phyloP scores from a whole-genome alignment of 2,888 invertebrate species.

The Chymomyza caudatula region DNA sequence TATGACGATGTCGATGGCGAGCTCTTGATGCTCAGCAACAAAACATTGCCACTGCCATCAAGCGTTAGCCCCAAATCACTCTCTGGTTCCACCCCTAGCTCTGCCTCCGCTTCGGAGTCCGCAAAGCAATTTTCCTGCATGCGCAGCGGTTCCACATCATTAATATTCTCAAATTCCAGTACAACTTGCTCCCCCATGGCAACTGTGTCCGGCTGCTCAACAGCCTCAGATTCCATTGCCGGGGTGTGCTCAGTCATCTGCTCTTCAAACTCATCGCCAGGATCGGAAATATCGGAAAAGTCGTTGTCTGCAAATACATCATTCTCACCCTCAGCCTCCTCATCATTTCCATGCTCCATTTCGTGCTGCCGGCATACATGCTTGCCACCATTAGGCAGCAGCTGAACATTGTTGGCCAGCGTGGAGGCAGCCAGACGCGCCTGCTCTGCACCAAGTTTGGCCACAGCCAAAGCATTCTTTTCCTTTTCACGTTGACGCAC shows the following conservation, averaged over 20 bases:
- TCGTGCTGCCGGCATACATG: conserved; percentile 14
- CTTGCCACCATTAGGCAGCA: conserved; percentile 2
- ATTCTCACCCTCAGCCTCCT: conserved; percentile 80
- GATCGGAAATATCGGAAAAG: conserved; percentile 80
- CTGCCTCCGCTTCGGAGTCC: conserved; percentile 54
- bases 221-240: conserved; percentile 18
- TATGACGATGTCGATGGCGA: conserved; percentile 78
- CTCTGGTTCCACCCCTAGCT: conserved; percentile 45
- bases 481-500: conserved; percentile 90
- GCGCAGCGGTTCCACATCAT: conserved; percentile 61
- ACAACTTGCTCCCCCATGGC: conserved; percentile 43
- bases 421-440: conserved; percentile 79
- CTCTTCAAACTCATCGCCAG: conserved; percentile 74
- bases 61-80: conserved; percentile 50
- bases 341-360: conserved; percentile 61
- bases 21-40: conserved; percentile 73
- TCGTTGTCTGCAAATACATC: conserved; percentile 80
- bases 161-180: conserved; percentile 68
- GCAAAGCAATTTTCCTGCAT: conserved; percentile 74
- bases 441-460: conserved; percentile 80
- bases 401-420: conserved; percentile 45
- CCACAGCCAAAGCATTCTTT: conserved; percentile 89
- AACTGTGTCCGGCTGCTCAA: conserved; percentile 37
- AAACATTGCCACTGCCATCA: conserved; percentile 49
- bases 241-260: conserved; percentile 19